These are phyloP conservation scores for Mesocricetus auratus DNA, from an alignment of 2,113 vertebrate genomes.

Conservation along the genomic window DNA sequence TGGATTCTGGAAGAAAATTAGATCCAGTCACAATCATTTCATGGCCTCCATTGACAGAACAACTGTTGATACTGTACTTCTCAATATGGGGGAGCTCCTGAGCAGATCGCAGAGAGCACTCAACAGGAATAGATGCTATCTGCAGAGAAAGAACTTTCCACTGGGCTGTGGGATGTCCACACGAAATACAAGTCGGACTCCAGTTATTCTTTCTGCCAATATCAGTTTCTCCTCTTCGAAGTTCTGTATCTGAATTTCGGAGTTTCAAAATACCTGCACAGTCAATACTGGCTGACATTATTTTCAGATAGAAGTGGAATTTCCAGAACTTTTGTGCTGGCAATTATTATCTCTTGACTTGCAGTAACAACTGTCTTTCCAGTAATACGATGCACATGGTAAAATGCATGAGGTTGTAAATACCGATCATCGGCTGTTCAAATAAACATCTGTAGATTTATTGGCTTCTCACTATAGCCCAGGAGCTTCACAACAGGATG, in stretches of 20 bases:
- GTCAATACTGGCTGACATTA: slow-evolving; percentile 97
- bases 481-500: slow-evolving; percentile 98
- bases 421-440: slow-evolving; percentile 99
- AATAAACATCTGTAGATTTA: slow-evolving; percentile 99
- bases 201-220: slow-evolving; percentile 98
- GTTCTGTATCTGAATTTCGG: slow-evolving; percentile 99
- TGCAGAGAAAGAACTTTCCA: slow-evolving; percentile 97
- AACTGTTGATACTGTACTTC: slow-evolving; percentile 96
- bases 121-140: slow-evolving; percentile 96
- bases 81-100: slow-evolving; percentile 99
- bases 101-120: slow-evolving; percentile 98
- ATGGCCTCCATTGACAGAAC: slow-evolving; percentile 95
- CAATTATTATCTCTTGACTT: slow-evolving; percentile 96
- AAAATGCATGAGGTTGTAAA: slow-evolving; percentile 97
- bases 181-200: slow-evolving; percentile 97
- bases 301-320: slow-evolving; percentile 99
- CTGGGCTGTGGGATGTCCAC: slow-evolving; percentile 97
- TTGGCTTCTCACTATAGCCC: slow-evolving; percentile 96
- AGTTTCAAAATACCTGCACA: slow-evolving; percentile 99
- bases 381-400: slow-evolving; percentile 99
- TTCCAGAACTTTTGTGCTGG: slow-evolving; percentile 98
- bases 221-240: slow-evolving; percentile 98
- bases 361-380: slow-evolving; percentile 98
- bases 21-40: slow-evolving; percentile 97
- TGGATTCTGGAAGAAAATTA: slow-evolving; percentile 98